phyloP scores from a whole-genome alignment of 2,888 invertebrate genomes.

The Trissoscelio sp. region DNA sequence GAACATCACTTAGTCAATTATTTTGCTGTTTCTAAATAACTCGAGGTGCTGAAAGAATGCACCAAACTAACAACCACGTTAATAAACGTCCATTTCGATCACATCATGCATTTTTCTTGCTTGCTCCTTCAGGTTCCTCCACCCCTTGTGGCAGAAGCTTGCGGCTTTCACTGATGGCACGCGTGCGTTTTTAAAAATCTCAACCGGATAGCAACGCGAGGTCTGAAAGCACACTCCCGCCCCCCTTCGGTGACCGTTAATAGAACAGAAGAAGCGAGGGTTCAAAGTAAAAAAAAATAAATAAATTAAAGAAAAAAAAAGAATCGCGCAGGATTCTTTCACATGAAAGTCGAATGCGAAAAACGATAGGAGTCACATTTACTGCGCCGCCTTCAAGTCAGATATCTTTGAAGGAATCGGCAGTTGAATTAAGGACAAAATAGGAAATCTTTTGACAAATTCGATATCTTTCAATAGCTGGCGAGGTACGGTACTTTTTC shows the following conservation, averaged over 20 bases:
- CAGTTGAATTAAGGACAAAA: slow-evolving; percentile 10
- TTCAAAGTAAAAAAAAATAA: slow-evolving; percentile 41
- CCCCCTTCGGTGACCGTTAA: slow-evolving; percentile 53
- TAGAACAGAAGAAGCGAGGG: slow-evolving; percentile 51
- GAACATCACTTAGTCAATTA: slow-evolving; percentile 24
- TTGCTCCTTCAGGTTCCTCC: slow-evolving; percentile 20
- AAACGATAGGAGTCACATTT: slow-evolving; percentile 62
- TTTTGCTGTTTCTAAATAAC: slow-evolving; percentile 41
- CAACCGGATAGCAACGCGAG: slow-evolving; percentile 54
- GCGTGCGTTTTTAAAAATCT: slow-evolving; percentile 63
- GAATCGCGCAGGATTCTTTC: slow-evolving; percentile 32
- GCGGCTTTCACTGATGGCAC: slow-evolving; percentile 57
- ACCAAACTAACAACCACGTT: slow-evolving; percentile 49
- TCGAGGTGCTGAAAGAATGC: slow-evolving; percentile 28
- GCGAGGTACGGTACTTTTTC: neutral
- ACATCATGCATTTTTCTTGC: slow-evolving; percentile 51
- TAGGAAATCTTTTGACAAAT: slow-evolving; percentile 36
- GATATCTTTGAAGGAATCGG: slow-evolving; percentile 32
- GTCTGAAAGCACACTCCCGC: slow-evolving; percentile 34
- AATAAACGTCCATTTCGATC: slow-evolving; percentile 60
- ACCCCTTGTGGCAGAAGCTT: slow-evolving; percentile 50
- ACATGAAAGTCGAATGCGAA: slow-evolving; percentile 64
- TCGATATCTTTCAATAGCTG: slow-evolving; percentile 41
- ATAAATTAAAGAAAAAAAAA: slow-evolving; percentile 26
- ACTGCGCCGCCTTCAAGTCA: slow-evolving; percentile 49